Percentiles rank a stretch among this genome's conserved stretches.
These are phyloP conservation scores for Papilio protenor DNA, from an alignment of 2,888 invertebrate genomes.

Conservation along the genomic window DNA sequence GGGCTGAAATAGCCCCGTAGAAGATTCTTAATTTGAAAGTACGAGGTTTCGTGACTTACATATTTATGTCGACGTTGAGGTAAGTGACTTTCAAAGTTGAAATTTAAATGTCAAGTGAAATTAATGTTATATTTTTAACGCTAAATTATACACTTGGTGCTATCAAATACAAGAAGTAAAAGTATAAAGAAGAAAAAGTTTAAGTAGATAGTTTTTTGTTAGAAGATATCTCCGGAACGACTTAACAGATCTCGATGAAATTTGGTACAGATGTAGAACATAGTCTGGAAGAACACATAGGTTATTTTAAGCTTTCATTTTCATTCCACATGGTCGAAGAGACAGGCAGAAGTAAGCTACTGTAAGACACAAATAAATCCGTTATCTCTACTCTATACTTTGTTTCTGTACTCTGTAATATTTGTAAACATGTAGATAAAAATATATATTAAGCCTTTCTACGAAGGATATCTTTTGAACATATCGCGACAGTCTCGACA, in stretches of 20 bases:
- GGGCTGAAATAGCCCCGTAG: slow-evolving; percentile 41
- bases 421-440: background rate
- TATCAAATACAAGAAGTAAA: background rate
- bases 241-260: too few species aligned
- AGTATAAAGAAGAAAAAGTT: background rate
- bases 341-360: too few species aligned
- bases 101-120: slow-evolving; percentile 41
- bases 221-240: too few species aligned
- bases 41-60: slow-evolving; percentile 43
- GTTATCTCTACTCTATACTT: too few species aligned
- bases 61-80: slow-evolving; percentile 42
- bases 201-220: too few species aligned
- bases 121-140: background rate
- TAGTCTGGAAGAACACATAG: too few species aligned
- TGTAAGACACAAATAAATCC: too few species aligned
- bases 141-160: background rate
- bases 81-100: slow-evolving; percentile 36
- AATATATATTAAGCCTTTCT: background rate
- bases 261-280: too few species aligned
- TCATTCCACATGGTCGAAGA: too few species aligned
- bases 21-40: slow-evolving; percentile 46
- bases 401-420: background rate
- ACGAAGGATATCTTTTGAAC: background rate
- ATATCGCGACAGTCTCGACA: slow-evolving; percentile 14
- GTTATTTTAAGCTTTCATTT: too few species aligned